These are phyloP conservation scores for Mystacornis crossleyi DNA, from an alignment of 2,113 vertebrate genomes.

Conservation along the genomic window DNA sequence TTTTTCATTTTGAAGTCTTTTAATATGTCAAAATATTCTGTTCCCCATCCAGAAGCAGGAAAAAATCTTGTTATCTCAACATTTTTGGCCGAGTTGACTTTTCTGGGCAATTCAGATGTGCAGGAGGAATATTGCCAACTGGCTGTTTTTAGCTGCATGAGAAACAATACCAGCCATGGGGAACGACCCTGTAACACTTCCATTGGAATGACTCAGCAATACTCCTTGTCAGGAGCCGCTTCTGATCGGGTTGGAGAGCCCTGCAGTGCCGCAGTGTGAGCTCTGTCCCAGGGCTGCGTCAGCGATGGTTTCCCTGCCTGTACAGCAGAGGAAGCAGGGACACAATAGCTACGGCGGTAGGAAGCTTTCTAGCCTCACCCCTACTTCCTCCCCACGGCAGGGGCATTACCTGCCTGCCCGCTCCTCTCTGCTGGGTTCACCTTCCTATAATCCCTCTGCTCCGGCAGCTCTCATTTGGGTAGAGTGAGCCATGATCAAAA, in stretches of 20 bases:
- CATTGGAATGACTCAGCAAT: neutral
- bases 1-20: neutral
- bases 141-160: neutral
- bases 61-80: neutral
- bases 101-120: neutral
- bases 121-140: neutral
- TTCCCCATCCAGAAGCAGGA: neutral
- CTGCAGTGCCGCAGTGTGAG: neutral
- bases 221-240: neutral
- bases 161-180: neutral
- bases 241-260: neutral
- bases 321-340: neutral
- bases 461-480: neutral
- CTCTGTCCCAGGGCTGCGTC: neutral
- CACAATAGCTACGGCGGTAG: slow-evolving; percentile 5
- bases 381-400: slow-evolving; percentile 11
- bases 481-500: neutral
- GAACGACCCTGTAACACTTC: neutral
- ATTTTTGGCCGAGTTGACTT: neutral
- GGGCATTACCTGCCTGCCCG: slow-evolving; percentile 12
- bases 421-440: neutral
- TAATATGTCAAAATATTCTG: neutral
- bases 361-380: slow-evolving; percentile 41
- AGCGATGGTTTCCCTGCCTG: neutral
- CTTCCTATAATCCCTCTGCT: neutral